Conservation (phyloP, 2,113 vertebrate species). For the Lophochroa leadbeateri region DNA sequence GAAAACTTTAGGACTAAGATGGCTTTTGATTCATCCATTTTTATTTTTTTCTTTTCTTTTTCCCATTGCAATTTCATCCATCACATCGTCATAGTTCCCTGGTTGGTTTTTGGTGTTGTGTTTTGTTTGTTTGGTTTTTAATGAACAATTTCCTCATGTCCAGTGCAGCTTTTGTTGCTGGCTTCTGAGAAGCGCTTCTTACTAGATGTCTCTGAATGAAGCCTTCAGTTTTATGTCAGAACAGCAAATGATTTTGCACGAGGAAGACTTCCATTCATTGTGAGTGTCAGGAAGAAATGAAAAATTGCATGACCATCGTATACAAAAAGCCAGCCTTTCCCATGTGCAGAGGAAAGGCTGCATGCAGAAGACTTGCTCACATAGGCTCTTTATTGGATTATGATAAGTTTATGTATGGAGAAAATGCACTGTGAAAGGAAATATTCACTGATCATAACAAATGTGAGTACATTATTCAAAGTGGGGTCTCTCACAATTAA, state of each 20-base stretch:
- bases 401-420: constrained; percentile 15
- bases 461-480: constrained; percentile 20
- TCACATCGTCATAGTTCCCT: background rate
- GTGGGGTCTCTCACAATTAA: constrained; percentile 29
- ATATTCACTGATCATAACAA: constrained; percentile 16
- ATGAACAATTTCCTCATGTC: background rate
- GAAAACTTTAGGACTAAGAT: background rate
- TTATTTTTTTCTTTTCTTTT: background rate
- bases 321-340: background rate
- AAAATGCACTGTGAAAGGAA: constrained; percentile 27
- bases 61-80: background rate
- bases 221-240: background rate
- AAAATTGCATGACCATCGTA: background rate
- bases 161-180: background rate
- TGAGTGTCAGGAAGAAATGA: background rate
- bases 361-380: background rate
- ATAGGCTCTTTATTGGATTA: constrained; percentile 19
- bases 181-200: background rate
- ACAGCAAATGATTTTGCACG: background rate
- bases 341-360: background rate
- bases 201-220: background rate
- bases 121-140: background rate
- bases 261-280: background rate
- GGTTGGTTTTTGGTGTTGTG: background rate
- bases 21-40: background rate